phyloP scores from a whole-genome alignment of 2,888 invertebrate species.

The Tricholauxania praeusta region DNA sequence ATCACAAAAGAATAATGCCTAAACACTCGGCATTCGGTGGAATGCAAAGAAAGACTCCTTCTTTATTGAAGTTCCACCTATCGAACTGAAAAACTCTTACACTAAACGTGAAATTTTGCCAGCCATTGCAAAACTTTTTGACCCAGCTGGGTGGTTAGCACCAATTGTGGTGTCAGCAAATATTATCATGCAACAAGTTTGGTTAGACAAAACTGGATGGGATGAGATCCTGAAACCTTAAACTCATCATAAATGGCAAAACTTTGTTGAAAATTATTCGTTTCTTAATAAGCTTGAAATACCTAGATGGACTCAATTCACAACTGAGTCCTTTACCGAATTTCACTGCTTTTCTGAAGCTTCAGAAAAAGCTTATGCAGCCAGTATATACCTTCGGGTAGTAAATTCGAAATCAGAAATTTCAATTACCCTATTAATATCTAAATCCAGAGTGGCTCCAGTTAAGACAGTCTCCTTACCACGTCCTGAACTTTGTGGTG shows the following conservation, averaged over 20 bases:
- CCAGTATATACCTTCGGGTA: constrained; percentile 15
- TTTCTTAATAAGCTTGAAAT: constrained; percentile 19
- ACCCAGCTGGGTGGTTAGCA: no score
- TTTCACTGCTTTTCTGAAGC: constrained; percentile 34
- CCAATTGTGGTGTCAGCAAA: no score
- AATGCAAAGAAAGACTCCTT: no score
- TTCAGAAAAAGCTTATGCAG: constrained; percentile 24
- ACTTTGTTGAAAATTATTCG: constrained; percentile 13
- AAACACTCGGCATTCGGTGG: no score
- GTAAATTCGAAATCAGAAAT: no score
- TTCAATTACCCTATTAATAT: background rate
- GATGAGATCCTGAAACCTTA: no score
- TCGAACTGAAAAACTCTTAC: no score
- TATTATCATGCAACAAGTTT: no score
- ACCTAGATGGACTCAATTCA: constrained; percentile 22
- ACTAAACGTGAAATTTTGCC: no score
- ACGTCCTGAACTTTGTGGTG: constrained; percentile 27
- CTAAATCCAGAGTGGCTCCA: constrained; percentile 10
- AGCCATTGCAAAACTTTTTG: no score
- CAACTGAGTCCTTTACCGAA: background rate
- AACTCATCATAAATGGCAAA: constrained; percentile 4
- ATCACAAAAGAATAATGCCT: background rate
- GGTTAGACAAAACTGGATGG: no score
- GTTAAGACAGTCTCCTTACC: constrained; percentile 16
- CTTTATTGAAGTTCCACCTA: no score